Conservation (phyloP, 30 jellyfish, hydroid and myxozoan species). For the Cassiopea andromeda region DNA sequence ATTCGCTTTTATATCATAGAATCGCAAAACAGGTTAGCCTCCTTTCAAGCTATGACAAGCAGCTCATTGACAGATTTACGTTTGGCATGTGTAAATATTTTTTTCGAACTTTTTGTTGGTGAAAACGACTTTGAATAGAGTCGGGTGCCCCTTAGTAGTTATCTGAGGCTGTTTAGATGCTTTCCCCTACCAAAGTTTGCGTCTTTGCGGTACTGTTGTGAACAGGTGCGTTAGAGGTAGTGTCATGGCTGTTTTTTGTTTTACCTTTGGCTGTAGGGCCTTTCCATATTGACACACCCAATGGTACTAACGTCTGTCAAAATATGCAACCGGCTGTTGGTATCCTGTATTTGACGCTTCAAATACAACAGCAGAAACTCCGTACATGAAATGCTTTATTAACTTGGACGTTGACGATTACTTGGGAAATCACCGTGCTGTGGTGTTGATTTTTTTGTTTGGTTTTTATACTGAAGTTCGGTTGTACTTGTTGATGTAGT, state of each 20-base stretch:
- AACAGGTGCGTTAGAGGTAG: conserved; percentile 35
- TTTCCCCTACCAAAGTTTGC: neutral
- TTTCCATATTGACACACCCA: conserved; percentile 10
- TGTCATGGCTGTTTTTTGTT: neutral
- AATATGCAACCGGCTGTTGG: too few relatives aligned
- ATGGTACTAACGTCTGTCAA: neutral
- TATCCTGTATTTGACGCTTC: too few relatives aligned
- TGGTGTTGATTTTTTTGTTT: too few relatives aligned
- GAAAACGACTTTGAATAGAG: neutral
- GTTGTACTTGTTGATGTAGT: too few relatives aligned
- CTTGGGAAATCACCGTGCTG: too few relatives aligned
- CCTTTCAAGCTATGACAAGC: neutral
- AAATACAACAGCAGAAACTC: too few relatives aligned
- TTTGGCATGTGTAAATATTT: neutral
- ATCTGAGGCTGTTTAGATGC: neutral
- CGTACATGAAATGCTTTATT: too few relatives aligned
- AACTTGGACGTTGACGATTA: too few relatives aligned
- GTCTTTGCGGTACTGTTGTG: conserved; percentile 9
- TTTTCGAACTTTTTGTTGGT: neutral
- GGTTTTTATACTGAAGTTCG: too few relatives aligned
- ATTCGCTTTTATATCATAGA: neutral
- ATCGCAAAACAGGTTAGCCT: neutral
- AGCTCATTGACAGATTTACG: neutral
- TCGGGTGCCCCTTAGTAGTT: neutral
- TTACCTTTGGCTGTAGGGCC: neutral